phyloP scores from a whole-genome alignment of 1,140 invertebrate species.

The Halyomorpha halys region DNA sequence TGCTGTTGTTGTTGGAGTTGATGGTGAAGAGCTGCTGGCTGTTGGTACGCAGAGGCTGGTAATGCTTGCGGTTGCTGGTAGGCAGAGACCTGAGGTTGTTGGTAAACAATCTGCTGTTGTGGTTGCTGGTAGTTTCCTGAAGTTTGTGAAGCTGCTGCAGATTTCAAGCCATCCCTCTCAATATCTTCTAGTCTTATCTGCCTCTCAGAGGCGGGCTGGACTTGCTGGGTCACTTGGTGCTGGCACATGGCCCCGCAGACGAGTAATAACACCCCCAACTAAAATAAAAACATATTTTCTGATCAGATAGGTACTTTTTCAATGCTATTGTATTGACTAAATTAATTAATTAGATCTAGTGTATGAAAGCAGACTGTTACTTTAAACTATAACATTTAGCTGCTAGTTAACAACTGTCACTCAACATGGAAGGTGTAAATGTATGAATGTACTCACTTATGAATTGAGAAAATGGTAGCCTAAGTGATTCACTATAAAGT shows the following conservation, averaged over 20 bases:
- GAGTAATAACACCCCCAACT: background rate
- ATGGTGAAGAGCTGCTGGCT: background rate
- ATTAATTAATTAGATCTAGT: too few relatives aligned
- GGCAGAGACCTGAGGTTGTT: background rate
- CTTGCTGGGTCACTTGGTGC: conserved; percentile 5
- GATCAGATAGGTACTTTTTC: too few relatives aligned
- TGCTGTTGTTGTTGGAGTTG: background rate
- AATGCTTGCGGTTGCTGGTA: background rate
- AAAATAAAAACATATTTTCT: background rate
- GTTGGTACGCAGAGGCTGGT: background rate
- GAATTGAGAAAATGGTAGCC: too few relatives aligned
- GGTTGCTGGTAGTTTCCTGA: background rate
- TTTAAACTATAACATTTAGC: too few relatives aligned
- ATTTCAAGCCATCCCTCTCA: conserved; percentile 9
- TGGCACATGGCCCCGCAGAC: conserved; percentile 2
- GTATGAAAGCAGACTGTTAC: too few relatives aligned
- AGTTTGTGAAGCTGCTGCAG: background rate
- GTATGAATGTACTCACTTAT: too few relatives aligned
- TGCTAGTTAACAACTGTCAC: too few relatives aligned
- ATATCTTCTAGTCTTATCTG: conserved; percentile 8
- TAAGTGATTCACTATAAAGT: too few relatives aligned
- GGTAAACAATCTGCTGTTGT: background rate
- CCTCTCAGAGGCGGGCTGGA: background rate
- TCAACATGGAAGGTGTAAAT: too few relatives aligned
- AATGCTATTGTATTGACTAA: too few relatives aligned